Conservation (phyloP, 2,888 invertebrate genomes). For the Pterostichus niger region DNA sequence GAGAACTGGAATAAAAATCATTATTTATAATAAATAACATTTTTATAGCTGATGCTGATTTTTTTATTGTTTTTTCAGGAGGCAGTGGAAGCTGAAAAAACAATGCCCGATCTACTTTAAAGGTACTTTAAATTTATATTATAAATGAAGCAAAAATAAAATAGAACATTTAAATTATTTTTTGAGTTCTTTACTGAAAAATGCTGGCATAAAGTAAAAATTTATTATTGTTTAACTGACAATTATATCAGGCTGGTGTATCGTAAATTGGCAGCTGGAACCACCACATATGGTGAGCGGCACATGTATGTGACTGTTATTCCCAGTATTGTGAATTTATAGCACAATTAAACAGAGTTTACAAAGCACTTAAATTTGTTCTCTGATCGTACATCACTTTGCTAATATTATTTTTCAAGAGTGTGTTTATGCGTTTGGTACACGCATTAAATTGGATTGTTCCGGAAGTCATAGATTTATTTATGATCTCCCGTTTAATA, state of each 20-base stretch:
- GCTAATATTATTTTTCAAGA: constrained; percentile 42
- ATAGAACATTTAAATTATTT: constrained; percentile 10
- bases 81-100: neutral
- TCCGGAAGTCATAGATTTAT: constrained; percentile 25
- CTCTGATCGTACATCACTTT: constrained; percentile 22
- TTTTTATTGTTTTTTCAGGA: neutral
- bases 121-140: too few species aligned
- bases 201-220: neutral
- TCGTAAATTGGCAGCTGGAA: constrained; percentile 19
- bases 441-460: constrained; percentile 14
- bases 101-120: neutral
- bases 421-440: constrained; percentile 28
- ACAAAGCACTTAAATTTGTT: constrained; percentile 47
- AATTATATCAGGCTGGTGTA: neutral
- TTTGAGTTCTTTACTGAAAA: neutral
- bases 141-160: constrained; percentile 29
- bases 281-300: constrained; percentile 38
- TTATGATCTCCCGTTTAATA: constrained; percentile 24
- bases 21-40: constrained; percentile 13
- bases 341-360: constrained; percentile 44
- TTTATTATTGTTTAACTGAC: constrained; percentile 14
- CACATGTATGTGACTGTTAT: constrained; percentile 23
- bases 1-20: too few species aligned
- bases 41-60: neutral
- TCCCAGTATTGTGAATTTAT: constrained; percentile 41